Conservation (phyloP, 2,797 vertebrate genomes). For the Enteromius treurensis region DNA sequence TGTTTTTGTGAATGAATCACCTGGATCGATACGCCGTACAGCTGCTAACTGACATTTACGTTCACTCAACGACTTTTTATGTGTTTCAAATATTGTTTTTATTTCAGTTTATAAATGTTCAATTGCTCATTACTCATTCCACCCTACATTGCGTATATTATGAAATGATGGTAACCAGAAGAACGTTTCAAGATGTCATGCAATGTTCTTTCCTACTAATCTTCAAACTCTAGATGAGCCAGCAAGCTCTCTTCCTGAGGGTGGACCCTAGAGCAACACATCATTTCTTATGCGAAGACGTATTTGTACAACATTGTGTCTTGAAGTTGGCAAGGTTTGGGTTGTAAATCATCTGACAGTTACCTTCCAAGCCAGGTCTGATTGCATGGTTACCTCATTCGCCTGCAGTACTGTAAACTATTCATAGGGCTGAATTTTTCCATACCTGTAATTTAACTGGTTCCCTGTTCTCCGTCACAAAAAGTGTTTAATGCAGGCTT, state of each 20-base stretch:
- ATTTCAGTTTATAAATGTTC: conserved; percentile 23
- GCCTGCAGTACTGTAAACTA: conserved; percentile 47
- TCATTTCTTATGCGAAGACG: conserved; percentile 20
- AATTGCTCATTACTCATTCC: conserved; percentile 22
- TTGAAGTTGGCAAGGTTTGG: conserved; percentile 16
- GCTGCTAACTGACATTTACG: conserved; percentile 8
- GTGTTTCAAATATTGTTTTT: not conserved
- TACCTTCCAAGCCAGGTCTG: conserved; percentile 45
- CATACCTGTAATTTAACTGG: conserved; percentile 45
- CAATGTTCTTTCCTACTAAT: not conserved
- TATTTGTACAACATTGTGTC: conserved; percentile 42
- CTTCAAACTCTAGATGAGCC: conserved; percentile 25
- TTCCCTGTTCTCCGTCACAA: not conserved
- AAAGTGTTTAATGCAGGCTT: conserved; percentile 23
- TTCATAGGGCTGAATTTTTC: conserved; percentile 46
- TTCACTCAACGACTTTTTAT: not conserved
- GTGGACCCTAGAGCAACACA: conserved; percentile 20
- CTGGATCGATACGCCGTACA: not conserved
- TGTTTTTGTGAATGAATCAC: conserved; percentile 13
- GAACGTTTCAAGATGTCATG: conserved; percentile 15
- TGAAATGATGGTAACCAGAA: conserved; percentile 9
- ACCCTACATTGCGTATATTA: not conserved
- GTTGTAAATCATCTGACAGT: conserved; percentile 47
- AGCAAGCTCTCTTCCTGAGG: not conserved
- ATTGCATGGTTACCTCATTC: conserved; percentile 50